Percentiles rank a stretch among this genome's conserved stretches.
These are phyloP conservation scores for Aporophyla nigra DNA, from an alignment of 2,888 invertebrate species.

Conservation along the genomic window DNA sequence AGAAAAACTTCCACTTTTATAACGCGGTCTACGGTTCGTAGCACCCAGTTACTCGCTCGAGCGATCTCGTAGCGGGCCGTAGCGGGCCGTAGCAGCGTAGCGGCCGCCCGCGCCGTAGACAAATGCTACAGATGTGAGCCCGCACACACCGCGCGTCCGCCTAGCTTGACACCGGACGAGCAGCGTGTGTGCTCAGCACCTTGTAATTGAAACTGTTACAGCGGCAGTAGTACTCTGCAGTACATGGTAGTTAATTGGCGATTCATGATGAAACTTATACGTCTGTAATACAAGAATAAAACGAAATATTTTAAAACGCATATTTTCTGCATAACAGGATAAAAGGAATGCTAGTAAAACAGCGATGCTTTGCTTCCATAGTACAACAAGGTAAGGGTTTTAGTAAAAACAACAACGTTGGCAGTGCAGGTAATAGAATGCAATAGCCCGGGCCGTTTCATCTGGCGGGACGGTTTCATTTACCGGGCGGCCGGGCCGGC, in stretches of 20 bases:
- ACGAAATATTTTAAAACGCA: background rate
- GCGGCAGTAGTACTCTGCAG: background rate
- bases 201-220: slow-evolving; percentile 12
- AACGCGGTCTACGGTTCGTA: slow-evolving; percentile 62
- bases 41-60: slow-evolving; percentile 67
- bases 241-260: background rate
- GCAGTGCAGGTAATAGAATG: slow-evolving; percentile 56
- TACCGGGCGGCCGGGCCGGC: slow-evolving; percentile 11
- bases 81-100: slow-evolving; percentile 60
- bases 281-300: background rate
- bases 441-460: slow-evolving; percentile 31
- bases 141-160: slow-evolving; percentile 13
- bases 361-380: slow-evolving; percentile 6
- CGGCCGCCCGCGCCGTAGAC: slow-evolving; percentile 61
- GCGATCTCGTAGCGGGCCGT: slow-evolving; percentile 64
- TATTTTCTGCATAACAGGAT: background rate
- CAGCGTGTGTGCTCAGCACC: background rate
- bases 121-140: slow-evolving; percentile 57
- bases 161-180: slow-evolving; percentile 14
- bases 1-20: slow-evolving; percentile 50
- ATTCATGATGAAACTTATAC: background rate
- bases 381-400: background rate
- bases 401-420: slow-evolving; percentile 36
- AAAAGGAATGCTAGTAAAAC: slow-evolving; percentile 15
- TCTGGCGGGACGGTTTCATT: slow-evolving; percentile 38